These are phyloP conservation scores for Gymnosoma rotundatum DNA, from an alignment of 2,888 invertebrate species.

Conservation along the genomic window DNA sequence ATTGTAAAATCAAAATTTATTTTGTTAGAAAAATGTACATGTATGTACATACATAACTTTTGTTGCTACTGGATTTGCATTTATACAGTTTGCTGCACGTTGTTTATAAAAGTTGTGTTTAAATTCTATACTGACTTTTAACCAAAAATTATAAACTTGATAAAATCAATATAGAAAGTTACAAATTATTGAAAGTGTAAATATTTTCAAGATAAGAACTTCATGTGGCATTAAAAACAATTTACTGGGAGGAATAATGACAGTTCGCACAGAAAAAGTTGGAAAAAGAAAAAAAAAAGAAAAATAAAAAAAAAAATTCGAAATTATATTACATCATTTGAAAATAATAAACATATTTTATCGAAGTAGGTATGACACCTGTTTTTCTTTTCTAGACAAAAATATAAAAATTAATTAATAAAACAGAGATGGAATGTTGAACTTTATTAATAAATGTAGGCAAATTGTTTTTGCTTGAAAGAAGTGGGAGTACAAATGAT, in stretches of 20 bases:
- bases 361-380: constrained; percentile 52
- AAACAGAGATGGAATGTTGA: constrained; percentile 20
- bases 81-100: constrained; percentile 38
- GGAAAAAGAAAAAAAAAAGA: background rate
- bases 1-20: constrained; percentile 4
- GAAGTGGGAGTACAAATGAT: background rate
- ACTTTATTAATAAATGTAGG: constrained; percentile 4
- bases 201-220: constrained; percentile 39
- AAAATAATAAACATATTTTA: constrained; percentile 35
- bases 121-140: constrained; percentile 49
- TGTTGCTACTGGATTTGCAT: constrained; percentile 30
- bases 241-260: background rate
- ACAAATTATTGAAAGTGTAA: constrained; percentile 61
- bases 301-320: too few relatives aligned
- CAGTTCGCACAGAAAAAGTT: background rate
- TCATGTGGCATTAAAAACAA: background rate
- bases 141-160: constrained; percentile 64
- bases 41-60: background rate
- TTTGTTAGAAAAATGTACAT: background rate
- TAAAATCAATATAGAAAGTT: constrained; percentile 58
- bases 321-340: background rate
- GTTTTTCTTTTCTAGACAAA: background rate
- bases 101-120: constrained; percentile 20
- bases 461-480: background rate
- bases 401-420: background rate